Evolutionary conservation across 1,140 invertebrate genomes (phyloP), one percentile per base, ranked within the genome.

Genomic region (Reticulitermes speratus): DNA sequence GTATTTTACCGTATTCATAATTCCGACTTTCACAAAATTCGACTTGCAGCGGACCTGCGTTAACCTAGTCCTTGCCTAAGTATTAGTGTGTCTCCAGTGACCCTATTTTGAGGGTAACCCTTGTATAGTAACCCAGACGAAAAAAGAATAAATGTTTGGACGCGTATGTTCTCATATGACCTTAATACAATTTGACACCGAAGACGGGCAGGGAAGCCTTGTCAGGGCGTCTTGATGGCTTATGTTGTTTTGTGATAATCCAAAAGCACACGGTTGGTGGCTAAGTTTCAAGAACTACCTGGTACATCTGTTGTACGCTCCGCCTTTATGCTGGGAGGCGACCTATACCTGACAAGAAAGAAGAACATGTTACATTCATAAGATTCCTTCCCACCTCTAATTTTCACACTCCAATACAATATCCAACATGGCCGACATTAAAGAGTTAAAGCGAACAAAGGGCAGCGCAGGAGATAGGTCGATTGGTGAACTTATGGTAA

Each of bases 271-370:
- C n/a, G 65, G 65, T 75, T 75, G 65, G 65, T 30, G 9, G 65
- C 3, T 30, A 25, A 30, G 65, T 14, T 30, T 6, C 0, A 11
- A 75, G n/a, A 75, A 25, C 65, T 75, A n/a, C 65, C 1, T 7
- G n/a, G n/a, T 12, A 30, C 9, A 75, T 0, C n/a, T 75, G 65
- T 75, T 75, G 65, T 75, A 75, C 7, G 65, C 65, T 30, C 65
- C 65, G 65, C 65, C 65, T 75, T 55, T 30, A 30, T 14, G 14
- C 3, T 75, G 3, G 7, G 0, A 30, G 65, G n/a, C 65, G 65
- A n/a, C 65, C 65, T 75, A 75, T 75, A 75, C 25, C 65, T 75
- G 65, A 30, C 65, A 75, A 75, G 65, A 75, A n/a, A 75, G 65
- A 25, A 75, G 0, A 55, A 21, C 52, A 21, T 16, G 52, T 9